These are phyloP conservation scores for Trematomus loennbergii DNA, from an alignment of 2,113 vertebrate species.

Conservation along the genomic window DNA sequence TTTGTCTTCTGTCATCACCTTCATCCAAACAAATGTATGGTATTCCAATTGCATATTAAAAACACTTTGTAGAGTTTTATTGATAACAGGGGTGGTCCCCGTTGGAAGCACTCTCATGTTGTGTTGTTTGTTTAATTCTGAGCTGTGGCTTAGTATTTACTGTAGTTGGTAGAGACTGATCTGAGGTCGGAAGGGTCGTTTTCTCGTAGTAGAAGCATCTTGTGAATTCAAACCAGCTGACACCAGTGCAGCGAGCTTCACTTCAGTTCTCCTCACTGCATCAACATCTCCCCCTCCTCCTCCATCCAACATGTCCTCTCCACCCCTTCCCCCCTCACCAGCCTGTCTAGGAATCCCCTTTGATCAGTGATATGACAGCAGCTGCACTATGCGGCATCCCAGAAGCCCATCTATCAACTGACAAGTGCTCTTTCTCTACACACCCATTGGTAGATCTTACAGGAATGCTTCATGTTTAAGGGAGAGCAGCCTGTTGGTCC, in stretches of 20 bases:
- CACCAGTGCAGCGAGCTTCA: constrained; percentile 18
- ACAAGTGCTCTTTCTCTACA: constrained; percentile 31
- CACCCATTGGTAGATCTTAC: constrained; percentile 17
- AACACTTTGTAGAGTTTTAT: not conserved
- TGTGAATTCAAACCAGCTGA: constrained; percentile 20
- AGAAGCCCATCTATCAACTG: constrained; percentile 57
- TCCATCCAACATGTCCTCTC: constrained; percentile 12
- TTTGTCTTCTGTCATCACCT: not conserved
- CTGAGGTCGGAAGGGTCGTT: not conserved
- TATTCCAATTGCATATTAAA: not conserved
- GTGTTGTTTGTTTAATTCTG: constrained; percentile 4
- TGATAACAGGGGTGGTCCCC: constrained; percentile 3
- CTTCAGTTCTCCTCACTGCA: constrained; percentile 24
- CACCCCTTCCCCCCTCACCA: not conserved
- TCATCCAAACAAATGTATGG: not conserved
- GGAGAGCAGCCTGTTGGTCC: constrained; percentile 9
- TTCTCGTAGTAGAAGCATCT: not conserved
- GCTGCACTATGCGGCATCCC: constrained; percentile 58
- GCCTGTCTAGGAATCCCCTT: constrained; percentile 66
- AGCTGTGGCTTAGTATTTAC: constrained; percentile 3
- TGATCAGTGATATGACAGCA: constrained; percentile 71
- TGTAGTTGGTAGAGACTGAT: not conserved
- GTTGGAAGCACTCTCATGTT: not conserved
- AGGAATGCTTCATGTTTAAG: constrained; percentile 28
- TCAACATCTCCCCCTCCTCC: not conserved